A percentile compares a stretch with the other conserved stretches of the same genome.
Evolutionary conservation across 2,888 invertebrate genomes (phyloP).

Genomic region (Drosophila robusta): DNA sequence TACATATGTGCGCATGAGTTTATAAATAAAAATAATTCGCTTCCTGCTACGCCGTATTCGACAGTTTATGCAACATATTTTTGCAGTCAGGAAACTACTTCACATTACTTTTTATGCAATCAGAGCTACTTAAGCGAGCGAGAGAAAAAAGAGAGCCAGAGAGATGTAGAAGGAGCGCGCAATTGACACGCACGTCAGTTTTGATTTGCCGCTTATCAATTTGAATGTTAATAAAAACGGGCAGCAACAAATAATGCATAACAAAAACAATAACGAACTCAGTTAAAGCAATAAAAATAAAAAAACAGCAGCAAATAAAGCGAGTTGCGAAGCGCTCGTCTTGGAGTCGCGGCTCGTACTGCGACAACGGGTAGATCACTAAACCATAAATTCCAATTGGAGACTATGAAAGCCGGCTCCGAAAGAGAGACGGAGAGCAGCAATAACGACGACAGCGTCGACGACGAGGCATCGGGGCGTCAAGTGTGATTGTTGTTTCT

Average conservation of each 20-base stretch:
- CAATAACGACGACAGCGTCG: neutral
- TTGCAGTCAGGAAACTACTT: constrained; percentile 65
- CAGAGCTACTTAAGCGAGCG: constrained; percentile 37
- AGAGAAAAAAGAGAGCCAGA: neutral
- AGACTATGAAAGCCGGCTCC: constrained; percentile 41
- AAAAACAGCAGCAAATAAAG: constrained; percentile 24
- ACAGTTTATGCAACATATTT: constrained; percentile 70
- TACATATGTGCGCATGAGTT: neutral
- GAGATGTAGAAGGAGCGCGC: constrained; percentile 13
- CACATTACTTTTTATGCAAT: constrained; percentile 78
- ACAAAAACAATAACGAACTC: constrained; percentile 46
- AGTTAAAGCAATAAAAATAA: constrained; percentile 10
- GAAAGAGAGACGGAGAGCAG: constrained; percentile 9
- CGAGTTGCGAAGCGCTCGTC: constrained; percentile 48
- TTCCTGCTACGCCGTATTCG: constrained; percentile 70
- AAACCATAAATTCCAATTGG: constrained; percentile 49
- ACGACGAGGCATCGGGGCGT: constrained; percentile 6
- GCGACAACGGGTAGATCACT: constrained; percentile 30
- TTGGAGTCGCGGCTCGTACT: constrained; percentile 64
- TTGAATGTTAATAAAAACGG: constrained; percentile 67
- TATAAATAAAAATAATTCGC: constrained; percentile 29
- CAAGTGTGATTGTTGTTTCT: constrained; percentile 36
- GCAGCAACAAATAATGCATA: constrained; percentile 48
- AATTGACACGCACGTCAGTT: constrained; percentile 47
- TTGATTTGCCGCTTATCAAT: constrained; percentile 72